Evolutionary conservation across 2,888 invertebrate genomes (phyloP).

Genomic region (Leptura quadrifasciata): DNA sequence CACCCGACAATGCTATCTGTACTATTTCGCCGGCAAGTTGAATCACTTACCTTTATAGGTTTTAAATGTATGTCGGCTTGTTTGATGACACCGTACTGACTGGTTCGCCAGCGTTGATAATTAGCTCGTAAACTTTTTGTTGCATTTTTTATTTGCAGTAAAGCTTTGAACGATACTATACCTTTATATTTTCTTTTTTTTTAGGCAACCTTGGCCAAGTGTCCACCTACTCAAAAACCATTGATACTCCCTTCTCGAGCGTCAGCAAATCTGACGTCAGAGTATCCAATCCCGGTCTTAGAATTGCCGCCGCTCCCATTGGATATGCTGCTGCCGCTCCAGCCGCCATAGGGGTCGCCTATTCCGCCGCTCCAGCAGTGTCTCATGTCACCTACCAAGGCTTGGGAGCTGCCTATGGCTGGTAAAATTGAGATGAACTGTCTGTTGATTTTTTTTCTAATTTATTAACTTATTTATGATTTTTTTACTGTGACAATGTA

Average conservation of each 20-base stretch:
- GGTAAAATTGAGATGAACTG: slow-evolving; percentile 70
- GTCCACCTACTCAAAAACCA: slow-evolving; percentile 82
- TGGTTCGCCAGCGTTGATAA: no score
- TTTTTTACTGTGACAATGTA: neutral
- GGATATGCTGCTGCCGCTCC: slow-evolving; percentile 68
- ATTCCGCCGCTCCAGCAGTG: slow-evolving; percentile 78
- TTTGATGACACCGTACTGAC: no score
- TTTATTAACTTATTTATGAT: slow-evolving; percentile 28
- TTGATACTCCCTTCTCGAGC: slow-evolving; percentile 84
- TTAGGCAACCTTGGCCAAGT: slow-evolving; percentile 79
- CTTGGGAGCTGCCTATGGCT: slow-evolving; percentile 76
- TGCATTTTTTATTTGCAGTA: no score
- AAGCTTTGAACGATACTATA: no score
- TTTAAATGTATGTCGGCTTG: no score
- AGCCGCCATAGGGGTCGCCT: slow-evolving; percentile 77
- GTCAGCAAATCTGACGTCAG: slow-evolving; percentile 83
- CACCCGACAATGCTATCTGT: no score
- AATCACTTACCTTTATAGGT: no score
- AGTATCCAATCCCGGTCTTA: slow-evolving; percentile 80
- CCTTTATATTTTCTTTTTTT: neutral
- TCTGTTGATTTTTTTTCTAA: slow-evolving; percentile 16
- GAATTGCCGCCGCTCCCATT: slow-evolving; percentile 58
- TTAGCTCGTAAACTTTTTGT: no score
- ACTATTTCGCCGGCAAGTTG: no score
- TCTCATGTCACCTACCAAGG: slow-evolving; percentile 79